phyloP scores from a whole-genome alignment of 1,140 invertebrate species.

The Drosophila gunungcola region DNA sequence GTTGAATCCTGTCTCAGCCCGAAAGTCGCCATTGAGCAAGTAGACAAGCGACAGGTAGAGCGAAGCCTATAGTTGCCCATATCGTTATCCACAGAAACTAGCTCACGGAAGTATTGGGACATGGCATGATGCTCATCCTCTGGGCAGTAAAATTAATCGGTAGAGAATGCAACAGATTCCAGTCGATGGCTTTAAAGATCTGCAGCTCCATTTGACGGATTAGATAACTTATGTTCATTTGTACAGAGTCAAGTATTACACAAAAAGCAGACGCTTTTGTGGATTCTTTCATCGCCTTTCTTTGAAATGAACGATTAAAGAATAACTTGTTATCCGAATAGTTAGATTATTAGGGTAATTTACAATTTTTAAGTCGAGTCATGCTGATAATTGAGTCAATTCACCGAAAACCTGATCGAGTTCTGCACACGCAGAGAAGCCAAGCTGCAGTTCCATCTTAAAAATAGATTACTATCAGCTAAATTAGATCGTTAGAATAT shows the following conservation, averaged over 20 bases:
- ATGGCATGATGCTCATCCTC: slow-evolving; percentile 91
- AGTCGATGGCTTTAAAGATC: slow-evolving; percentile 91
- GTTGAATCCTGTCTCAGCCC: slow-evolving; percentile 75
- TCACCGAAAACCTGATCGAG: slow-evolving; percentile 27
- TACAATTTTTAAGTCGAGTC: slow-evolving; percentile 33
- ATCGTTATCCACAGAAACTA: slow-evolving; percentile 93
- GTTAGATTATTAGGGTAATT: slow-evolving; percentile 4
- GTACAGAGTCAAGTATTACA: slow-evolving; percentile 25
- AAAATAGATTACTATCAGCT: too few relatives aligned
- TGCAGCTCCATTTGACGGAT: slow-evolving; percentile 94
- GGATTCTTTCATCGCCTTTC: slow-evolving; percentile 8
- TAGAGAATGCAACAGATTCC: slow-evolving; percentile 92
- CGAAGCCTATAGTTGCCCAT: slow-evolving; percentile 89
- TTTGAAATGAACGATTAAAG: neutral
- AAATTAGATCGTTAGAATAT: too few relatives aligned
- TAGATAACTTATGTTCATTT: slow-evolving; percentile 28
- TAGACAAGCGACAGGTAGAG: slow-evolving; percentile 86
- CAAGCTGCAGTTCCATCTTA: slow-evolving; percentile 42
- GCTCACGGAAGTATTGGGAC: slow-evolving; percentile 97
- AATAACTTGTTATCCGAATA: slow-evolving; percentile 29
- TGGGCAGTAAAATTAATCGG: slow-evolving; percentile 94
- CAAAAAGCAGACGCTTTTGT: slow-evolving; percentile 12
- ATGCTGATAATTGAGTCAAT: slow-evolving; percentile 15
- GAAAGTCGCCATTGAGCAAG: slow-evolving; percentile 84
- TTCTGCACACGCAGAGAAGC: slow-evolving; percentile 37